Percentiles rank a stretch among this genome's conserved stretches.
These are phyloP conservation scores for Malacoctenus gilli DNA, from an alignment of 2,797 vertebrate genomes.

Conservation along the genomic window DNA sequence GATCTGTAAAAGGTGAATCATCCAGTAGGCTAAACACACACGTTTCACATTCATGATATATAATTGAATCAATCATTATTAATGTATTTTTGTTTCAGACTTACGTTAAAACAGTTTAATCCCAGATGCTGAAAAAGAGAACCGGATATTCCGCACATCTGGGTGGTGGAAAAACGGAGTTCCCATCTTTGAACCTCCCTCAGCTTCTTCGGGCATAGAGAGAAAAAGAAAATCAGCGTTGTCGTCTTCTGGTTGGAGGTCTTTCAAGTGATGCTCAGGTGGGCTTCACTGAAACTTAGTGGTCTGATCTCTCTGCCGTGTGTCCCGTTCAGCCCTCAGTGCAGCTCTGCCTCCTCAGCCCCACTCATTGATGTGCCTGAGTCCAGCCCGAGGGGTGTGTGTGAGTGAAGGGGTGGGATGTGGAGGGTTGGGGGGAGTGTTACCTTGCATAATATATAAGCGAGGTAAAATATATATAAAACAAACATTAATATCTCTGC, in stretches of 20 bases:
- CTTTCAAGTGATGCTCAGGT: not conserved
- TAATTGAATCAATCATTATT: no score
- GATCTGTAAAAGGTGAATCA: not conserved
- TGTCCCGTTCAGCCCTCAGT: constrained; percentile 28
- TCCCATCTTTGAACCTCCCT: constrained; percentile 56
- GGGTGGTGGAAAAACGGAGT: constrained; percentile 31
- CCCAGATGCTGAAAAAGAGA: constrained; percentile 30
- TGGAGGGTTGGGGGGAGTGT: constrained; percentile 45
- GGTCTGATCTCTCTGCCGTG: constrained; percentile 35
- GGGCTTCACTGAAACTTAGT: constrained; percentile 38
- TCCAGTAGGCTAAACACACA: no score
- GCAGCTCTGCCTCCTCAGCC: constrained; percentile 50
- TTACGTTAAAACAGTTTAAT: constrained; percentile 57
- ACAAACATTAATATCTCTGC: no score
- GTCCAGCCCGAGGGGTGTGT: constrained; percentile 44
- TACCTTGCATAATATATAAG: no score
- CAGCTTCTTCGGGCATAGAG: constrained; percentile 3
- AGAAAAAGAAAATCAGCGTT: not conserved
- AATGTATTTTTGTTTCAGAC: constrained; percentile 16
- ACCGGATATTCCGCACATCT: constrained; percentile 46
- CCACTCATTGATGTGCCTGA: constrained; percentile 60
- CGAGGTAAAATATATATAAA: no score
- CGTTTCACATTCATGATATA: no score
- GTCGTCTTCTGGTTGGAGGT: not conserved
- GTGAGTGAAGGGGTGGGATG: constrained; percentile 56